Base-by-base conservation (phyloP, 1,140 invertebrate species). In the Diabrotica undecimpunctata region DNA sequence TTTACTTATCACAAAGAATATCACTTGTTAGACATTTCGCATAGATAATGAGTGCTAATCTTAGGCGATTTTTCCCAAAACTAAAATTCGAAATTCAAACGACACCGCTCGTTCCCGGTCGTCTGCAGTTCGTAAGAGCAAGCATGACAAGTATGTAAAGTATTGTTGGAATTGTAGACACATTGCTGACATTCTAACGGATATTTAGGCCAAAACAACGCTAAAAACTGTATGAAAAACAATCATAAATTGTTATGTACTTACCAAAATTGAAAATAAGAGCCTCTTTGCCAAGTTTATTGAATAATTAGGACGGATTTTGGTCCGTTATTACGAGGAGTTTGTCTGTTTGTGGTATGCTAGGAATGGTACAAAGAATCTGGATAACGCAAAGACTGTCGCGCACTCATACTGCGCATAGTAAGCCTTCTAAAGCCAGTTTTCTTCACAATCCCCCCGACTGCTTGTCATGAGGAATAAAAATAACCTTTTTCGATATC, bases 291-390 rank as follows among this genome's bases (percentile, higher is more conserved):
- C 79, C 81, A 78, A 76, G 71, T 81, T 81, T 81, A 76, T 74
- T 77, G 73, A 76, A 76, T 79, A 83, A 82, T 83, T 81, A 80
- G 82, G 81, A 80, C 82, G 83, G 85, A 87, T 86, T 87, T 86
- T 84, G 82, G 82, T 84, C 82, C 83, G 86, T 86, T 87, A 89
- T 88, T 87, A 86, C 84, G 85, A 87, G 85, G 84, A 88, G 86
- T 88, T 86, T 83, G 88, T 83, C 87, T 88, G 88, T 88, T 89
- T 88, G 89, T 91, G 91, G 91, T 91, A 93, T 92, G 90, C 88
- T 84, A 91, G 88, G 91, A 92, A 92, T 93, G 90, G 88, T 90
- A 92, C 90, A 92, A 93, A 92, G 91, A 93, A 92, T 93, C 90
- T 86, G 85, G 89, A 92, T 89, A 91, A 93, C 90, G 90, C 90